phyloP scores from a whole-genome alignment of 2,113 vertebrate genomes.

The Oreochromis niloticus region DNA sequence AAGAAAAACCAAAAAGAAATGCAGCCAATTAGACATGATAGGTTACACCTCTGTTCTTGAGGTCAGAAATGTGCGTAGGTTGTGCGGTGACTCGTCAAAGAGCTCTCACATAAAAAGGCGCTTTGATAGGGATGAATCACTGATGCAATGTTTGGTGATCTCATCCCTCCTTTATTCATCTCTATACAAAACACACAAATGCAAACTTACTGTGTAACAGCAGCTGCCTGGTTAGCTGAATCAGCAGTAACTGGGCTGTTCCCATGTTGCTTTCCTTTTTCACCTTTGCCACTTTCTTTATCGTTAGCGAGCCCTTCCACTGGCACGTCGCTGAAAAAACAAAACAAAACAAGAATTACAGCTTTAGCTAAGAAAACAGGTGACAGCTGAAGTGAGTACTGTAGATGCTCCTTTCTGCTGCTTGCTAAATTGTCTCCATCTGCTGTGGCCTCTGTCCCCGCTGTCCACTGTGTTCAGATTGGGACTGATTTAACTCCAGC shows the following conservation, averaged over 20 bases:
- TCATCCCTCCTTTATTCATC: background rate
- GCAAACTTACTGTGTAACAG: constrained; percentile 52
- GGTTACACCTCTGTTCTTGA: background rate
- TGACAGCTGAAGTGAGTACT: background rate
- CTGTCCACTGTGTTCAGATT: background rate
- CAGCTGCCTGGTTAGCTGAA: constrained; percentile 20
- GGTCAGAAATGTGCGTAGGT: background rate
- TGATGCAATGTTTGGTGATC: background rate
- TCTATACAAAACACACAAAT: background rate
- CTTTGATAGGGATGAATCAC: background rate
- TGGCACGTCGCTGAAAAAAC: constrained; percentile 44
- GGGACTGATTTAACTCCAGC: background rate
- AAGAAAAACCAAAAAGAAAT: background rate
- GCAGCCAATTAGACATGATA: background rate
- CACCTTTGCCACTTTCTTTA: constrained; percentile 10
- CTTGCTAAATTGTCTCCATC: background rate
- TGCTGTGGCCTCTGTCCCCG: background rate
- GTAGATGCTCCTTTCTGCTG: background rate
- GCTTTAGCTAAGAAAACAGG: background rate
- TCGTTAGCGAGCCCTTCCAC: constrained; percentile 34
- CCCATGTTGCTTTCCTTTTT: constrained; percentile 24
- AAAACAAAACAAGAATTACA: background rate
- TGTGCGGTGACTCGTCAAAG: background rate
- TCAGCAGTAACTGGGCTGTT: constrained; percentile 15
- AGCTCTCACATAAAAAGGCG: background rate